Evolutionary conservation across 2,797 vertebrate species (phyloP).

Genomic region (Protosalanx chinensis): DNA sequence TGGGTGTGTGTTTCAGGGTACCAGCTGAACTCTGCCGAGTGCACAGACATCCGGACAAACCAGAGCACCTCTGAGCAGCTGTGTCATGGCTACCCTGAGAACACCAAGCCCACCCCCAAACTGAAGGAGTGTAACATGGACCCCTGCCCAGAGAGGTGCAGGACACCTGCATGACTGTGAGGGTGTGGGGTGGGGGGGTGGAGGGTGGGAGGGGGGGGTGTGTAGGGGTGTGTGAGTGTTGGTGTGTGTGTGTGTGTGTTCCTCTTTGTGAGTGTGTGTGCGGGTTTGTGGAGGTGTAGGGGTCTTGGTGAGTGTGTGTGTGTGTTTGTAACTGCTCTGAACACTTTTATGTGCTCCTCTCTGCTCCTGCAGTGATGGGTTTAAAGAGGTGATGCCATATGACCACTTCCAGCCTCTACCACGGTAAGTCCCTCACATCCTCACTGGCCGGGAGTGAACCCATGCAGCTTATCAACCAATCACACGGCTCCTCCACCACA

Average conservation of each 20-base stretch:
- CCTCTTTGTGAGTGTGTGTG: background rate
- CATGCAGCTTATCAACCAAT: no score
- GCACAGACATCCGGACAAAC: conserved; percentile 81
- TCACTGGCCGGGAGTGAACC: no score
- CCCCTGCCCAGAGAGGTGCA: conserved; percentile 84
- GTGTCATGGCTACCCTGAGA: conserved; percentile 87
- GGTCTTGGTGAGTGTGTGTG: background rate
- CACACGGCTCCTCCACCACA: background rate
- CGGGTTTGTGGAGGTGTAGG: background rate
- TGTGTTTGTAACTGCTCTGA: background rate
- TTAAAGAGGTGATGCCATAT: conserved; percentile 95
- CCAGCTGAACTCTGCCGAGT: conserved; percentile 93
- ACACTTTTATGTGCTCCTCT: conserved; percentile 27
- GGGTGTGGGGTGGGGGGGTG: background rate
- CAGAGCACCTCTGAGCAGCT: conserved; percentile 82
- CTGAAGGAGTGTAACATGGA: conserved; percentile 93
- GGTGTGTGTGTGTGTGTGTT: no score
- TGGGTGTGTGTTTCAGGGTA: conserved; percentile 74
- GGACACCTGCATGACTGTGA: background rate
- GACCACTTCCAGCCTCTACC: conserved; percentile 94
- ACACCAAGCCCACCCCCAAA: conserved; percentile 92
- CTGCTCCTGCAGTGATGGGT: conserved; percentile 82
- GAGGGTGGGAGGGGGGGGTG: background rate
- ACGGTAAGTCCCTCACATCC: conserved; percentile 73
- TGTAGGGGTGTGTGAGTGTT: background rate